Evolutionary conservation across 2,113 vertebrate genomes (phyloP), one percentile per base, ranked within the genome.

Genomic region (Erinaceus europaeus): DNA sequence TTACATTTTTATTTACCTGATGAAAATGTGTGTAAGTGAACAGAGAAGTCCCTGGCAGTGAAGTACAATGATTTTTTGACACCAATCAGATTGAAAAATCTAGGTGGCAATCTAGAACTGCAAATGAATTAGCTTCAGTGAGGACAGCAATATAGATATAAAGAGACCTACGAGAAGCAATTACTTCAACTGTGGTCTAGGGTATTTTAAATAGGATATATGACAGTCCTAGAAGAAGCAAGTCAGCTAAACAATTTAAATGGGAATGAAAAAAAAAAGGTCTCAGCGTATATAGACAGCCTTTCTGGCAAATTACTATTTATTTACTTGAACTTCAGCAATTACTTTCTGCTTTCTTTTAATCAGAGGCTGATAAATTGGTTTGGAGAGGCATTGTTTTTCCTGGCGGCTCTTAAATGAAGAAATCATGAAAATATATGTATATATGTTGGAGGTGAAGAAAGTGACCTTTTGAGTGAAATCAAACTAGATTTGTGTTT

Each of bases 321-420:
- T 76, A 29, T 74, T 86, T 82, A 64, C 57, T 84, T 84, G 36
- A 46, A 36, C 48, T 23, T 59, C 64, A 77, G n/a, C 34, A 68
- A 68, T 83, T 92, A 62, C 20, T 32, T 87, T 76, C 55, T 36
- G 6, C 34, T 76, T 80, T 68, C 23, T 77, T 93, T 87, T 23
- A 59, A 29, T 81, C 25, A 40, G 48, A 78, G 6, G 13, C 57
- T 77, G n/a, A 84, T 55, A 73, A 69, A 53, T 73, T 48, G 27
- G 48, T 78, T 69, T 94, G 42, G 25, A 48, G 36, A 65, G 40
- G 5, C 2, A 38, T 4, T 90, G 38, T 65, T 78, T 91, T 48
- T 34, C 11, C 29, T 91, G 52, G 12, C 25, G 73, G 12, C 23
- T 15, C 3, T 48, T 61, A 55, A 88, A 20, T 87, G 32, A 67